A percentile compares a stretch with the other conserved stretches of the same genome.
Evolutionary conservation across 2,113 vertebrate genomes (phyloP).

Genomic region (Panthera tigris): DNA sequence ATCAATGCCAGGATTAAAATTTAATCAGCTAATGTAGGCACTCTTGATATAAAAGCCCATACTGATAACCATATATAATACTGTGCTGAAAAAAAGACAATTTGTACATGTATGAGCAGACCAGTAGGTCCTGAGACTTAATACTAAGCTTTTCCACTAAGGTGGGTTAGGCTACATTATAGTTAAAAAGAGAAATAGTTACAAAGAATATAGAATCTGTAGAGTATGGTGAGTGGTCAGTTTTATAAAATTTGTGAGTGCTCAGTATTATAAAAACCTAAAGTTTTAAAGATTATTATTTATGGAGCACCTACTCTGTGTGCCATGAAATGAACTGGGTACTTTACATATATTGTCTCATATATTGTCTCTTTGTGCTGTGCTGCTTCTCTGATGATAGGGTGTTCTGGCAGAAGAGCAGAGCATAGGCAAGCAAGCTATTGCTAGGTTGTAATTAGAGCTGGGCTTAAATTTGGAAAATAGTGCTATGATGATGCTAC

Average conservation of each 20-base stretch:
- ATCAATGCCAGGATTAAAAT: constrained; percentile 16
- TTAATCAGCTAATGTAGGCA: neutral
- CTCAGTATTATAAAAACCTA: neutral
- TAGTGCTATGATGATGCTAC: neutral
- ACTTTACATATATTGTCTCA: neutral
- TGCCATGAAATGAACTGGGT: constrained; percentile 9
- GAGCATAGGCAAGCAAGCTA: neutral
- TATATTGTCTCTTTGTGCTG: neutral
- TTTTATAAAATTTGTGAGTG: constrained; percentile 13
- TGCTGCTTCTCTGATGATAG: neutral
- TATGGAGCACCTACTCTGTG: neutral
- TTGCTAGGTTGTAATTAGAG: constrained; percentile 13
- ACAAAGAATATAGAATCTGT: neutral
- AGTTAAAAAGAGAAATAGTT: neutral
- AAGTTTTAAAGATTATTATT: neutral
- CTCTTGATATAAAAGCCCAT: neutral
- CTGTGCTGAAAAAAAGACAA: neutral
- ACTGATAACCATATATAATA: neutral
- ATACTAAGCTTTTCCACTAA: neutral
- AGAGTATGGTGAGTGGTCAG: neutral
- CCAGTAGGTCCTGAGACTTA: neutral
- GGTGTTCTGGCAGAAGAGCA: neutral
- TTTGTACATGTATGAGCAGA: neutral
- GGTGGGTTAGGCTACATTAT: neutral
- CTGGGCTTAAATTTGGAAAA: constrained; percentile 17